A percentile compares a stretch with the other conserved stretches of the same genome.
phyloP scores from a whole-genome alignment of 2,113 vertebrate genomes.

The Catharus minimus region DNA sequence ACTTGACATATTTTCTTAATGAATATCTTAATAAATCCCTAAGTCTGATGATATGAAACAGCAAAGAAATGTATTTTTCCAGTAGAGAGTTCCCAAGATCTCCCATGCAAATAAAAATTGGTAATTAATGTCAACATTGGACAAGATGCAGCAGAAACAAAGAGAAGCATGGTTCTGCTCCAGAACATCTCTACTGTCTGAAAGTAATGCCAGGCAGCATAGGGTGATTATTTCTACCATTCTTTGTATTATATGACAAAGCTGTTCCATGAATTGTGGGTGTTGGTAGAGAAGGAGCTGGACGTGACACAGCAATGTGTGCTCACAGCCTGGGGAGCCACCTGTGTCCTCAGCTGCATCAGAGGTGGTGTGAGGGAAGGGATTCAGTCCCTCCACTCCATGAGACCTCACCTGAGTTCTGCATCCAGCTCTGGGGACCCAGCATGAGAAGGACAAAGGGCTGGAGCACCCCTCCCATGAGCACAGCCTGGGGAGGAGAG shows the following conservation, averaged over 20 bases:
- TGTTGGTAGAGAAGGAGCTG: background rate
- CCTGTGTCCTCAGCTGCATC: background rate
- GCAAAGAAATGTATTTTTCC: background rate
- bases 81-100: background rate
- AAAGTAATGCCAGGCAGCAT: background rate
- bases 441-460: background rate
- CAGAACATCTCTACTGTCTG: background rate
- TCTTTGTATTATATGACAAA: background rate
- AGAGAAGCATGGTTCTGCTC: background rate
- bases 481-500: background rate
- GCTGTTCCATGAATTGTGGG: background rate
- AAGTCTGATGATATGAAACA: background rate
- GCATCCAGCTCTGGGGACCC: background rate
- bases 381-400: background rate
- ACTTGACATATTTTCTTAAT: background rate
- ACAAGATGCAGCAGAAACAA: background rate
- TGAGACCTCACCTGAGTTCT: background rate
- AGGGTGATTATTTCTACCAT: background rate
- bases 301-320: background rate
- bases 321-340: fast-evolving
- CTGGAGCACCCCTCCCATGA: background rate
- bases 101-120: background rate
- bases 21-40: background rate
- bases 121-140: background rate
- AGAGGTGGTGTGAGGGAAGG: background rate